Evolutionary conservation across 2,888 invertebrate species (phyloP).

Genomic region (Panorpa germanica): DNA sequence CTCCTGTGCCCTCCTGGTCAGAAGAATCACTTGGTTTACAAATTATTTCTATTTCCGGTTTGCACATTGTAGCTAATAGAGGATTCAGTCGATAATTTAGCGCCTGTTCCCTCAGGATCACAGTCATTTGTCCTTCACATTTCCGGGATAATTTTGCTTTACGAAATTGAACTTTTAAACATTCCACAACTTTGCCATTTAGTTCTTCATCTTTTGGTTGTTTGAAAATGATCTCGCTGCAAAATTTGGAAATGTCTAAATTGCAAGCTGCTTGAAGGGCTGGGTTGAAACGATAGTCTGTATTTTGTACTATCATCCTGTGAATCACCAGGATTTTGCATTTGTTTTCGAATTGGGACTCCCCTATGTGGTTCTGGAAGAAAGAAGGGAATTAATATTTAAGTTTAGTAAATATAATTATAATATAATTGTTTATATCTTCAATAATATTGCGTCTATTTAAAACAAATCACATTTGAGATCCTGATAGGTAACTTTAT

Average conservation of each 20-base stretch:
- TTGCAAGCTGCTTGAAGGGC: conserved; percentile 64
- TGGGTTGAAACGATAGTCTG: conserved; percentile 79
- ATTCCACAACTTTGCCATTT: conserved; percentile 69
- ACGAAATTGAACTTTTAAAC: conserved; percentile 64
- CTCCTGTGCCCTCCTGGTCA: no score
- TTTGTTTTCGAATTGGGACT: no score
- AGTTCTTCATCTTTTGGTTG: conserved; percentile 46
- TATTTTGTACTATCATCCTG: conserved; percentile 76
- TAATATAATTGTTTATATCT: no score
- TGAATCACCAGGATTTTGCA: no score
- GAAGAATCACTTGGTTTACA: no score
- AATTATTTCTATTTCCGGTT: conserved; percentile 46
- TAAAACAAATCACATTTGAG: no score
- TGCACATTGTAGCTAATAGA: conserved; percentile 63
- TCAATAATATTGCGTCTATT: no score
- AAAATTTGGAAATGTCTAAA: conserved; percentile 60
- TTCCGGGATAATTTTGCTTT: conserved; percentile 48
- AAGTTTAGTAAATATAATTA: no score
- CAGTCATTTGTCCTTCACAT: conserved; percentile 69
- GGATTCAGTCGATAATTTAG: conserved; percentile 84
- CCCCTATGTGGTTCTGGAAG: no score
- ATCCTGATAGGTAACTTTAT: no score
- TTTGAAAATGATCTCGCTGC: conserved; percentile 31
- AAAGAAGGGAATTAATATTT: no score
- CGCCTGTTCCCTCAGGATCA: conserved; percentile 71